Percentiles rank a stretch among this genome's conserved stretches.
Evolutionary conservation across 2,888 invertebrate species (phyloP).

Genomic region (Caenorhabditis sp.): DNA sequence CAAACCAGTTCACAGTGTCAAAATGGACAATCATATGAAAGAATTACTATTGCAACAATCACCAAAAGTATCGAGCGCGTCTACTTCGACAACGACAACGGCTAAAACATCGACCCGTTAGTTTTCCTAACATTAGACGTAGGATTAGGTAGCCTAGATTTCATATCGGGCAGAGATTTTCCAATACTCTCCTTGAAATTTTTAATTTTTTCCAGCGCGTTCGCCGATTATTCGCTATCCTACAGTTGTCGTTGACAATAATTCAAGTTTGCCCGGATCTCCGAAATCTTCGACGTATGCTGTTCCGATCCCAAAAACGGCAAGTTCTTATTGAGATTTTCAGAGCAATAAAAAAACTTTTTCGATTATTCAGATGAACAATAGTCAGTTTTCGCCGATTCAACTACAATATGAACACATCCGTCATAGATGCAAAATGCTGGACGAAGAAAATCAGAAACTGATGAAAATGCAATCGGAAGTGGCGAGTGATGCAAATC

Average conservation of each 20-base stretch:
- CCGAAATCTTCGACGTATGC: conserved; percentile 29
- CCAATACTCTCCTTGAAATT: conserved; percentile 7
- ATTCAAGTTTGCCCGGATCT: conserved; percentile 5
- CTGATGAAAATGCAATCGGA: conserved; percentile 58
- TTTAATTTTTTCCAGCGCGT: conserved; percentile 34
- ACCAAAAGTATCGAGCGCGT: conserved; percentile 8
- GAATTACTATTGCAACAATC: conserved; percentile 1
- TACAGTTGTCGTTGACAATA: conserved; percentile 34
- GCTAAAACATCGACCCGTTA: no score
- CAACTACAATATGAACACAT: conserved; percentile 49
- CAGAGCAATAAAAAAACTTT: not conserved
- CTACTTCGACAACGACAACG: conserved; percentile 12
- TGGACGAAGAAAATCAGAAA: conserved; percentile 62
- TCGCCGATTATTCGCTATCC: conserved; percentile 48
- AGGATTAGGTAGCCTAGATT: no score
- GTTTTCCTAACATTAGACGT: no score
- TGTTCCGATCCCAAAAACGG: conserved; percentile 28
- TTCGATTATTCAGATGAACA: conserved; percentile 28
- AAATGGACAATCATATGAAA: not conserved
- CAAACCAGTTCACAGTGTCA: conserved; percentile 28
- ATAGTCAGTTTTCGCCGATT: conserved; percentile 32
- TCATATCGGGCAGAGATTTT: no score
- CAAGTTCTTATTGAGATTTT: conserved; percentile 5
- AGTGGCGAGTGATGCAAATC: conserved; percentile 58
- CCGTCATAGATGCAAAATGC: conserved; percentile 45